Evolutionary conservation across 1,140 invertebrate genomes (phyloP).

Genomic region (Lepidurus couesii): DNA sequence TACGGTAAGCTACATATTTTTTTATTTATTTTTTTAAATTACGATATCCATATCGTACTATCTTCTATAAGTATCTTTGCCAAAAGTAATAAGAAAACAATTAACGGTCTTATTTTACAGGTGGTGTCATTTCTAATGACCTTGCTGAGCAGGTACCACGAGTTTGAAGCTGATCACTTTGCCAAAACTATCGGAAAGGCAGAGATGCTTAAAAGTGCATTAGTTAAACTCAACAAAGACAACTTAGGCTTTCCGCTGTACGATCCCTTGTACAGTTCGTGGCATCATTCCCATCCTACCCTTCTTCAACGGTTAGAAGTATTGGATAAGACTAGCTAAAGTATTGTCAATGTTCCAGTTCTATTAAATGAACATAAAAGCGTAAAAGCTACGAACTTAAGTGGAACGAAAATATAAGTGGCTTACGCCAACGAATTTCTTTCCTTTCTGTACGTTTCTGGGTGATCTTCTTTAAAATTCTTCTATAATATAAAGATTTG

Average conservation of each 20-base stretch:
- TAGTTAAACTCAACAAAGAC: slow-evolving; percentile 90
- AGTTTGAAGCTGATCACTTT: slow-evolving; percentile 97
- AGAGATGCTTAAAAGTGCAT: slow-evolving; percentile 62
- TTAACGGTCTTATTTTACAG: slow-evolving; percentile 44
- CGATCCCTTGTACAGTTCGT: slow-evolving; percentile 82
- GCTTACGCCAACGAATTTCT: too few relatives aligned
- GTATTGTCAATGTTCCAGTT: too few relatives aligned
- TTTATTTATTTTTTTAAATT: too few relatives aligned
- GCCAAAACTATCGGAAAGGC: slow-evolving; percentile 71
- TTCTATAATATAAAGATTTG: too few relatives aligned
- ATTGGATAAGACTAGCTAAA: slow-evolving; percentile 55
- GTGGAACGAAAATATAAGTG: too few relatives aligned
- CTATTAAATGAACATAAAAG: too few relatives aligned
- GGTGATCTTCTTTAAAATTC: too few relatives aligned
- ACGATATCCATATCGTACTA: not conserved
- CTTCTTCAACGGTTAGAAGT: slow-evolving; percentile 83
- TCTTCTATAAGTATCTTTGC: slow-evolving; percentile 20
- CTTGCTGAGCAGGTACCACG: slow-evolving; percentile 60
- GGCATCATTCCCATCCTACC: slow-evolving; percentile 95
- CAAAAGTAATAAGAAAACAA: slow-evolving; percentile 7
- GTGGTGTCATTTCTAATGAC: slow-evolving; percentile 55
- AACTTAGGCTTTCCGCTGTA: slow-evolving; percentile 90
- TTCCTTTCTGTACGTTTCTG: too few relatives aligned
- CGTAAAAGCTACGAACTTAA: too few relatives aligned
- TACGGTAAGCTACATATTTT: slow-evolving; percentile 54